Base-by-base conservation (phyloP, 2,797 vertebrate genomes). In the Antennarius maculatus region DNA sequence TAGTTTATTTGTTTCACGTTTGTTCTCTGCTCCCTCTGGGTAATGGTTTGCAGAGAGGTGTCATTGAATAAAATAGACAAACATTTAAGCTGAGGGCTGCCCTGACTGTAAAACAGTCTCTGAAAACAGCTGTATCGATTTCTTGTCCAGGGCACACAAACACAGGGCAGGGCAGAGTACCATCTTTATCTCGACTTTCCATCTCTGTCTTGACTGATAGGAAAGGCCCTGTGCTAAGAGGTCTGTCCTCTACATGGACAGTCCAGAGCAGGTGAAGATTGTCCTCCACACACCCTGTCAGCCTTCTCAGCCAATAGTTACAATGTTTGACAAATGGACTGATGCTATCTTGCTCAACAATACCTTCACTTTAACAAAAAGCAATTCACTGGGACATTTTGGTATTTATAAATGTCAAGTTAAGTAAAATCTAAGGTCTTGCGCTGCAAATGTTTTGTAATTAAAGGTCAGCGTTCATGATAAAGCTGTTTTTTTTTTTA, bases 21-120 rank as follows among this genome's bases (percentile, higher is more conserved):
- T 87, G 84, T 88, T 90, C 89, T 78, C 79, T 54, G 47, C 77
- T 92, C 89, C 86, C 86, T 43, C 61, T 84, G 85, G 89, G 81
- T 90, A 91, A 92, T 87, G 88, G 87, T 92, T 91, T 92, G 90
- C 88, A 74, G 84, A 84, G 83, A 92, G 91, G 86, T 93, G 91
- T 90, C 92, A 92, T 89, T 92, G 92, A 93, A 93, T 93, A 92
- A 92, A 94, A 93, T 86, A 91, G 90, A 93, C 90, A 91, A 92
- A 94, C 93, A 92, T 93, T 93, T 93, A 93, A 88, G 86, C 85
- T 45, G 77, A 88, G 86, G 70, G 84, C 83, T 81, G 90, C 79
- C 80, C 77, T 83, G 92, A 93, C 91, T 94, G 90, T 91, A 91
- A 94, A 94, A 92, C 85, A 92, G 89, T 89, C 83, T 86, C 75